phyloP scores from a whole-genome alignment of 2,888 invertebrate genomes.

The Parthenolecanium corni region DNA sequence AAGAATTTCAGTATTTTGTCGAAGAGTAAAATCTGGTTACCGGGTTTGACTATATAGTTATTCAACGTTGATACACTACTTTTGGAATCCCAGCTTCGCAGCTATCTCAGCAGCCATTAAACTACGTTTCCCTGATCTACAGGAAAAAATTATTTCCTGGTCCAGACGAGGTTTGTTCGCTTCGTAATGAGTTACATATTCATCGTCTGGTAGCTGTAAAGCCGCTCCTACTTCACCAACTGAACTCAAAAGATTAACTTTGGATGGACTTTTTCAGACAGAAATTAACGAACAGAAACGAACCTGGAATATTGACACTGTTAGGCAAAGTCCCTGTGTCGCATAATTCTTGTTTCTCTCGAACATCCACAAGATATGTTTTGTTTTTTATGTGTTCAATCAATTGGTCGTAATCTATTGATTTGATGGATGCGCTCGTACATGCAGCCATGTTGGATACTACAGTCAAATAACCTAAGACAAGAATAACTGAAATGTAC shows the following conservation, averaged over 20 bases:
- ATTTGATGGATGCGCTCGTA: not conserved
- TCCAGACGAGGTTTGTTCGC: not conserved
- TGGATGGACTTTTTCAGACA: not conserved
- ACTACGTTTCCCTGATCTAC: slow-evolving; percentile 7
- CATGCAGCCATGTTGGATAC: too few species aligned
- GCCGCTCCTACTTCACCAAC: slow-evolving; percentile 23
- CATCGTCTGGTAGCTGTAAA: slow-evolving; percentile 7
- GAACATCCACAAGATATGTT: slow-evolving; percentile 25
- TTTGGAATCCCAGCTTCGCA: not conserved
- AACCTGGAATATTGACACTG: slow-evolving; percentile 28
- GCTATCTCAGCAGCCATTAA: not conserved
- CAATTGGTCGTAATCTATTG: not conserved
- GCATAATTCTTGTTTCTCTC: slow-evolving; percentile 23
- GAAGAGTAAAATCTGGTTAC: too few species aligned
- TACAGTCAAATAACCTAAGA: too few species aligned
- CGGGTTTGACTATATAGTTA: too few species aligned
- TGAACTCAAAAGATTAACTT: too few species aligned
- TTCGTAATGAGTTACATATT: slow-evolving; percentile 11
- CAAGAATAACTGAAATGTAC: too few species aligned
- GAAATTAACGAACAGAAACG: not conserved
- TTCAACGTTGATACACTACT: not conserved
- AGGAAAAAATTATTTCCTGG: not conserved
- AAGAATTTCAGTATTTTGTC: too few species aligned
- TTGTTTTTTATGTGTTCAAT: not conserved
- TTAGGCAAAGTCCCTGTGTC: slow-evolving; percentile 26